Evolutionary conservation across 2,888 invertebrate genomes (phyloP), one percentile per base, ranked within the genome.

Genomic region (Epirrita christyi): DNA sequence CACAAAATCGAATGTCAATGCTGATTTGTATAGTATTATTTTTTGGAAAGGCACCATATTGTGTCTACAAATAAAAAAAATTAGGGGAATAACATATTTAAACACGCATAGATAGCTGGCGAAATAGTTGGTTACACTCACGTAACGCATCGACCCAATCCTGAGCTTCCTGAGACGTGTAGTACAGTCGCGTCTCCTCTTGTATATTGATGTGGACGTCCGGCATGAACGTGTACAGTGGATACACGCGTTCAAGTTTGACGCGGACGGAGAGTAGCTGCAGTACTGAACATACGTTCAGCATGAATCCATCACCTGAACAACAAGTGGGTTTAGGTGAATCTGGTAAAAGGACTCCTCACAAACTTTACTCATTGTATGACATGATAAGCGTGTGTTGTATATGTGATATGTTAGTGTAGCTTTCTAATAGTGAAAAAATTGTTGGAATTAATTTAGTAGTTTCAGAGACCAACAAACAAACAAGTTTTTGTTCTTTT

Each of bases 191-290:
- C 0, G 98, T 97, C 75, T 97, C 96, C 67, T 95, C 95, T 53
- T 94, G 94, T 46, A 97, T 93, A 71, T 95, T 94, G 32, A 97
- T 92, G 75, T 96, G 92, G 46, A 95, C 93, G 68, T 94, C 93
- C 0, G 96, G 95, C 85, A 97, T 96, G 90, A 97, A 98, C 29
- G 97, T 96, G 92, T 98, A 99, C 70, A 95, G 92, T 0, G 96
- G 94, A 85, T 98, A 98, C 63, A 99, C 95, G 70, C 97, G 97
- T 77, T 98, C 96, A 63, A 98, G 83, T 83, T 97, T 97, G 52
- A 99, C 96, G 85, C 98, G 98, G 10, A 96, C 94, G 0, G 98
- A 96, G 15, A 99, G 92, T 84, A 96, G 94, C 81, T 99, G 99
- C 67, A 99, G 91, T 14, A 98, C 97, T 48, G 96, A 96, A 73